Evolutionary conservation across 2,113 vertebrate genomes (phyloP), one percentile per base, ranked within the genome.

Genomic region (Burhinus oedicnemus): DNA sequence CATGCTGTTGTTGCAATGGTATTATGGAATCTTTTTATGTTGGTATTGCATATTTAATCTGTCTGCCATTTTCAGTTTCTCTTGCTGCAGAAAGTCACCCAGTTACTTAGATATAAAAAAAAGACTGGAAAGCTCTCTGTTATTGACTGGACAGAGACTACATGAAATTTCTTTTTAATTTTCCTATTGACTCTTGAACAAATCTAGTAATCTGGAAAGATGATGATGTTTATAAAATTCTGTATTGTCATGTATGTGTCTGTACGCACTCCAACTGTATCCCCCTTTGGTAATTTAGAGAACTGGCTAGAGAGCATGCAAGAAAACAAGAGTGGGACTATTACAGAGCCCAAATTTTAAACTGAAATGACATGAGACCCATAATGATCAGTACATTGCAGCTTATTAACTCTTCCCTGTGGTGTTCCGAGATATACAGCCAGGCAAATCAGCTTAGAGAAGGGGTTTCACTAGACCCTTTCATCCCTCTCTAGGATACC

Each of bases 191-290:
- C 22, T 13, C 55, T 82, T 97, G 51, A 76, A 38, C 36, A 95
- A 95, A 96, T 77, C 21, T 66, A 82, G 27, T 74, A 93, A 86
- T 83, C n/a, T 68, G 60, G 69, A 97, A 96, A 96, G 69, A 95
- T 82, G 7, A 61, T 18, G 8, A 44, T 34, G 34, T 45, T 88
- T 88, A 82, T 87, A 88, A 81, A 78, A 57, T 82, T 76, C 51
- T 55, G 2, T 75, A 29, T 87, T 47, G 14, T 60, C 38, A 44
- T 84, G n/a, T 92, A 27, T 62, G 10, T 86, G 34, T 62, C 36
- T 34, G 9, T 36, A 12, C 34, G 6, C 25, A 29, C 29, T 81
- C 49, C 64, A 74, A 47, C 23, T 65, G 6, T 49, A 58, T 78
- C 21, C 23, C 8, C 60, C 16, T 74, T 60, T 62, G 34, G 22